Percentiles rank a stretch among this genome's conserved stretches.
Conservation (phyloP, 2,113 vertebrate species). For the Cryptotis parvus region DNA sequence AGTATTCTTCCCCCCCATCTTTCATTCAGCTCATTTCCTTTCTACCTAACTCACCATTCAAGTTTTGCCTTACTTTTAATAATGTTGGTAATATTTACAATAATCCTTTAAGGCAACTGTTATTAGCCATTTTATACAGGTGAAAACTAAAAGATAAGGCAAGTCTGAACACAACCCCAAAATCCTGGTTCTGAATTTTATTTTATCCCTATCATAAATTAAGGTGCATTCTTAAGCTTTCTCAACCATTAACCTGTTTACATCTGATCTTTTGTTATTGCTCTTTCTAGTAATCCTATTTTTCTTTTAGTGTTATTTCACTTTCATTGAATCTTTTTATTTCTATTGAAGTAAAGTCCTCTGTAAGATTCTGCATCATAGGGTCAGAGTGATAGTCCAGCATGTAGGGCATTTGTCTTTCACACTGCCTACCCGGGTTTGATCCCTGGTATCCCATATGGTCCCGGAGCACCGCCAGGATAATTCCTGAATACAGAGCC, state of each 20-base stretch:
- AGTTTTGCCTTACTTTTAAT: not conserved
- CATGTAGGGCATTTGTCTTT: too few relatives aligned
- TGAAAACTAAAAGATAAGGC: not conserved
- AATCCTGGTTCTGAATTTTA: not conserved
- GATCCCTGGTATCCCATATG: too few relatives aligned
- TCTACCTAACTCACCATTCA: not conserved
- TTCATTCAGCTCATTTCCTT: not conserved
- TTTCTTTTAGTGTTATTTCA: not conserved
- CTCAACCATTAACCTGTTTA: not conserved
- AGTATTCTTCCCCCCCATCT: not conserved
- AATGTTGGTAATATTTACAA: not conserved
- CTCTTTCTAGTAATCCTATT: not conserved
- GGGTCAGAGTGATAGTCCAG: too few relatives aligned
- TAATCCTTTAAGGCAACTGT: not conserved
- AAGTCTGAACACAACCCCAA: not conserved
- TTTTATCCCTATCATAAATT: not conserved
- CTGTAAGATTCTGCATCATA: too few relatives aligned
- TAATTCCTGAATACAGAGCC: too few relatives aligned
- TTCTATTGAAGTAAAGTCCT: not conserved
- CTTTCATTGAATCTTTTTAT: not conserved
- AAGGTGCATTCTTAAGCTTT: not conserved
- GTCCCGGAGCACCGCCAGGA: too few relatives aligned
- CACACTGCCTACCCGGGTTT: too few relatives aligned
- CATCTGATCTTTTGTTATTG: not conserved
- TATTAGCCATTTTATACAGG: not conserved